Conservation (phyloP, 37 sponge, comb jelly and placozoan genomes). For the Corticium candelabrum region DNA sequence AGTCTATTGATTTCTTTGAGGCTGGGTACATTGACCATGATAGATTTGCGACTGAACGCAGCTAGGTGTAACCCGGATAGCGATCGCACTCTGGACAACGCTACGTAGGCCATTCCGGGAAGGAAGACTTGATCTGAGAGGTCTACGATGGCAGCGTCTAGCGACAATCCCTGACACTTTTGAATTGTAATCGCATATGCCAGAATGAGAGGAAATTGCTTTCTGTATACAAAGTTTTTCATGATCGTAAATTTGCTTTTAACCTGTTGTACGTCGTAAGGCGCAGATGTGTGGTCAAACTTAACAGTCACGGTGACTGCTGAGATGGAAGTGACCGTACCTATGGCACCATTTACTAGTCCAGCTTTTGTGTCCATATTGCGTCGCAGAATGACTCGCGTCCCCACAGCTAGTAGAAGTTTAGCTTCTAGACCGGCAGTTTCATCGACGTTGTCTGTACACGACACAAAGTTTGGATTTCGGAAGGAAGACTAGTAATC, state of each 20-base stretch:
- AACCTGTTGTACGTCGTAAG: background rate
- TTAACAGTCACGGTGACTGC: background rate
- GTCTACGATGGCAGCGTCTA: conserved; percentile 29
- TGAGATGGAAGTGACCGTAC: conserved; percentile 7
- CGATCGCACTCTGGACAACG: conserved; percentile 27
- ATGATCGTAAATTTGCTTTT: conserved; percentile 16
- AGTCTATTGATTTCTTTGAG: conserved; percentile 20
- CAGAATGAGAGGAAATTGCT: conserved; percentile 28
- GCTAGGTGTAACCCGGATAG: conserved; percentile 26
- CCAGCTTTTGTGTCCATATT: conserved; percentile 25
- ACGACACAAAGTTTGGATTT: background rate
- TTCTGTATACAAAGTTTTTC: conserved; percentile 8
- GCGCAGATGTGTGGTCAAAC: conserved; percentile 23
- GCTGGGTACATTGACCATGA: conserved; percentile 3
- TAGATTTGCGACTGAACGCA: conserved; percentile 23
- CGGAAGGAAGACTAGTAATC: background rate
- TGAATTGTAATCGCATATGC: conserved; percentile 37
- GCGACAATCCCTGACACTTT: conserved; percentile 34
- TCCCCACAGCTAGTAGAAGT: conserved; percentile 23
- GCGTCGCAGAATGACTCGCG: conserved; percentile 33
- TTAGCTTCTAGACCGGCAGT: no score
- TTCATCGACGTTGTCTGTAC: conserved; percentile 29
- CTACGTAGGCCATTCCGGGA: conserved; percentile 41
- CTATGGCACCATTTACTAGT: conserved; percentile 36
- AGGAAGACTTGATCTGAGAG: conserved; percentile 15